phyloP scores from a whole-genome alignment of 2,888 invertebrate genomes.

The Myopa tessellatipennis region DNA sequence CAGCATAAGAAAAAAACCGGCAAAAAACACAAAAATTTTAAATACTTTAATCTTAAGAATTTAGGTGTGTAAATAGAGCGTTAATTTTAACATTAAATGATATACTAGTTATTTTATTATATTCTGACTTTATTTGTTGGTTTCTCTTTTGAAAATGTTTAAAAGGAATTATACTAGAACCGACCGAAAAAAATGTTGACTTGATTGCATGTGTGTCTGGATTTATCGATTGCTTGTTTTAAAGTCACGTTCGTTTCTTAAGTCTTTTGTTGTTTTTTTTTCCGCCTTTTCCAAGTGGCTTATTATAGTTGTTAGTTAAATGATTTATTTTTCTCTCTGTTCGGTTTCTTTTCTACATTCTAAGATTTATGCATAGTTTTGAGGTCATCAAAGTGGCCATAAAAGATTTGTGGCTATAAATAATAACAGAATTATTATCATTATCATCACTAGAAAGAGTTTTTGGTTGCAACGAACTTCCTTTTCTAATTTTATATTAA shows the following conservation, averaged over 20 bases:
- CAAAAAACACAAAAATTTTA: no score
- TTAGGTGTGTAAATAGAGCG: no score
- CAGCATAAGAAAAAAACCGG: no score
- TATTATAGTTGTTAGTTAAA: neutral
- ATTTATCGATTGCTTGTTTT: neutral
- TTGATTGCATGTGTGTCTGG: neutral
- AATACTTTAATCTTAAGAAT: no score
- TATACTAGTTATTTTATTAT: no score
- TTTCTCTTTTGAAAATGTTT: no score
- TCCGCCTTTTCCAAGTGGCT: neutral
- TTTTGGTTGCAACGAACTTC: neutral
- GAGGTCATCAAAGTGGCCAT: neutral
- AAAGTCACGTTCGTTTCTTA: slow-evolving; percentile 26
- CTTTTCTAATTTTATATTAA: neutral
- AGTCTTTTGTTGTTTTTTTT: slow-evolving; percentile 8
- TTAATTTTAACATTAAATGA: no score
- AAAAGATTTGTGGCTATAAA: no score
- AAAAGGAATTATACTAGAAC: no score
- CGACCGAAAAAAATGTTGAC: no score
- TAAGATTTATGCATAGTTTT: neutral
- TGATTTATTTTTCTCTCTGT: neutral
- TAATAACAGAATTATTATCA: neutral
- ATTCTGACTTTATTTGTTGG: no score
- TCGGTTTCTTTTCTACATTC: neutral
- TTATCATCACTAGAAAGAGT: neutral